Conservation (phyloP, 2,888 invertebrate genomes). For the Dasypolia templi region DNA sequence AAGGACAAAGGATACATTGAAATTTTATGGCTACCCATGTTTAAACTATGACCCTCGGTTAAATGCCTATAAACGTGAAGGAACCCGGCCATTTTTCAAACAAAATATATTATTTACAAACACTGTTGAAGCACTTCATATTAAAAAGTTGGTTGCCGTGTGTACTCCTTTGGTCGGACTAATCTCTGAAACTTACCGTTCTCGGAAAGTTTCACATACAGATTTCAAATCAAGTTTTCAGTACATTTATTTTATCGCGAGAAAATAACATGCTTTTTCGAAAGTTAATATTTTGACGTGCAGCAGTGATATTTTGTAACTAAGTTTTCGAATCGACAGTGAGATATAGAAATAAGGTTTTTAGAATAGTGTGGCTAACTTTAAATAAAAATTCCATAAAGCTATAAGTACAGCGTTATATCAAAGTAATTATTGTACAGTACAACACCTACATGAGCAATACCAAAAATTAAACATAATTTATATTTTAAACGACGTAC, state of each 20-base stretch:
- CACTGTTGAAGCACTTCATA: slow-evolving; percentile 22
- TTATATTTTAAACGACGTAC: slow-evolving; percentile 1
- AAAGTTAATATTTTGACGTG: slow-evolving; percentile 5
- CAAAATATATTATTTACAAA: slow-evolving; percentile 43
- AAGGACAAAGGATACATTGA: slow-evolving; percentile 55
- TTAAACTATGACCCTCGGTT: slow-evolving; percentile 54
- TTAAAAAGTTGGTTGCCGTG: slow-evolving; percentile 7
- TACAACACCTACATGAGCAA: slow-evolving; percentile 6
- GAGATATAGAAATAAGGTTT: background rate
- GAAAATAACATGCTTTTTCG: background rate
- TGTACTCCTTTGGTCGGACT: slow-evolving; percentile 2
- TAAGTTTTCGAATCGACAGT: background rate
- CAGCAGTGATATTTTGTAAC: background rate
- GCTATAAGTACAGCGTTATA: background rate
- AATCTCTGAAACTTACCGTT: slow-evolving; percentile 15
- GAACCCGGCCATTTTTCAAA: slow-evolving; percentile 19
- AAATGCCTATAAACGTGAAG: slow-evolving; percentile 45
- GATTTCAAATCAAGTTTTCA: slow-evolving; percentile 28
- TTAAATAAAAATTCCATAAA: background rate
- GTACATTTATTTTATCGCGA: background rate
- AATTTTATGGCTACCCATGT: slow-evolving; percentile 52
- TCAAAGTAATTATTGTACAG: background rate
- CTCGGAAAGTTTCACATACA: slow-evolving; percentile 1
- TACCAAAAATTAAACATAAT: background rate
- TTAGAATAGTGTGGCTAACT: background rate